Percentiles rank a stretch among this genome's conserved stretches.
These are phyloP conservation scores for Epiperipatus broadwayi DNA, from an alignment of 2,888 invertebrate genomes.

Conservation along the genomic window DNA sequence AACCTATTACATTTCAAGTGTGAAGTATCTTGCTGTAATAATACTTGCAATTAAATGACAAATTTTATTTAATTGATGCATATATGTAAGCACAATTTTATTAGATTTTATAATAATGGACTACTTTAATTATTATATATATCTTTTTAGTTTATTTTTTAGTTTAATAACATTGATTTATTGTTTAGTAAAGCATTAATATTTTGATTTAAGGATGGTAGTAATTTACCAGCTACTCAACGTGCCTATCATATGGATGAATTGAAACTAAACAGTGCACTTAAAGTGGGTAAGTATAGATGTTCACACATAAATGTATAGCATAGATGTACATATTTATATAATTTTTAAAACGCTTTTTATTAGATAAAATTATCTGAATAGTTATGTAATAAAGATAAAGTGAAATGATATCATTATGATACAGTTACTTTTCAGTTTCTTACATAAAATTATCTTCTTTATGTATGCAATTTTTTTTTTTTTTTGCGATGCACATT, in stretches of 20 bases:
- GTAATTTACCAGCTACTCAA: slow-evolving; percentile 56
- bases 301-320: too few species aligned
- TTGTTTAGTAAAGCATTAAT: neutral
- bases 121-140: slow-evolving; percentile 9
- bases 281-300: slow-evolving; percentile 30
- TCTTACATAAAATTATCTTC: too few species aligned
- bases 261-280: slow-evolving; percentile 39
- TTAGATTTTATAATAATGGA: neutral
- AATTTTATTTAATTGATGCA: neutral
- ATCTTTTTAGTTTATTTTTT: slow-evolving; percentile 8
- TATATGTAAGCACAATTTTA: too few species aligned
- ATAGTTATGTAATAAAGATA: too few species aligned
- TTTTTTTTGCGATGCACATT: too few species aligned
- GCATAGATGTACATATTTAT: too few species aligned
- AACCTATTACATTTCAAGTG: too few species aligned
- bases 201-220: slow-evolving; percentile 54
- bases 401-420: too few species aligned
- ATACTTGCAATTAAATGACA: slow-evolving; percentile 1
- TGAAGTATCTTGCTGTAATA: too few species aligned
- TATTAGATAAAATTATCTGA: slow-evolving; percentile 4
- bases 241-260: slow-evolving; percentile 87
- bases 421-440: too few species aligned
- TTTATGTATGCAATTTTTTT: too few species aligned
- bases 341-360: neutral
- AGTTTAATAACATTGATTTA: slow-evolving; percentile 12